Base-by-base conservation (phyloP, 2,888 invertebrate species). In the Tenthredo livida region DNA sequence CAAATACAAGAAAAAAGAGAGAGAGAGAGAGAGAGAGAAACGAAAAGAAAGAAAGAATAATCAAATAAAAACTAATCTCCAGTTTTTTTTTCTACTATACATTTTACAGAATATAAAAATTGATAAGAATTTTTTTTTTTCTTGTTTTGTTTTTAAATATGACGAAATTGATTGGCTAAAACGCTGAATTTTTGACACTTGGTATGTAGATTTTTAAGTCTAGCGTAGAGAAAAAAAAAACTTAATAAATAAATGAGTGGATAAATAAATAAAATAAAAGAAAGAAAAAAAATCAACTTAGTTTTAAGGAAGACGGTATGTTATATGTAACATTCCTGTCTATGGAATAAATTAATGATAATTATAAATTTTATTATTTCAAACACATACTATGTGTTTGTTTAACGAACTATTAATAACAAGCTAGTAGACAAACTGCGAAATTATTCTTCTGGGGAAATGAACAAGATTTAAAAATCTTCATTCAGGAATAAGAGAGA, bases 311-410 rank as follows among this genome's bases (percentile, higher is more conserved):
- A 85, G 87, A 86, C 87, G 85, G 78, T 86, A 77, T 85, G 88
- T 90, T 90, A 89, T 89, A 88, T 88, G 89, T 90, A 89, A 86
- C 87, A 87, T 86, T 88, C 88, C 85, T 88, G 85, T 87, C 82
- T 33, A 54, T 88, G 88, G 88, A 90, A 90, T 90, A 89, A 89
- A 90, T 88, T 87, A 90, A 73, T 73, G 85, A 87, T 86, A 88
- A 85, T 84, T 85, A 80, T 61, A 85, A 67, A 67, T 25, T 47
- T n/a, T 83, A 21, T 43, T 72, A 72, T 72, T 72, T 72, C 72
- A 21, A n/a, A n/a, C 50, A 6, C 50, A 50, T n/a, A 17, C n/a
- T 37, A 54, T 54, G 6, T 50, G 33, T 33, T 33, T 33, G 33
- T 33, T 33, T 3, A n/a, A n/a, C 1, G n/a, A 54, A n/a, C n/a